Evolutionary conservation across 2,113 vertebrate species (phyloP).

Genomic region (Hyla sarda): DNA sequence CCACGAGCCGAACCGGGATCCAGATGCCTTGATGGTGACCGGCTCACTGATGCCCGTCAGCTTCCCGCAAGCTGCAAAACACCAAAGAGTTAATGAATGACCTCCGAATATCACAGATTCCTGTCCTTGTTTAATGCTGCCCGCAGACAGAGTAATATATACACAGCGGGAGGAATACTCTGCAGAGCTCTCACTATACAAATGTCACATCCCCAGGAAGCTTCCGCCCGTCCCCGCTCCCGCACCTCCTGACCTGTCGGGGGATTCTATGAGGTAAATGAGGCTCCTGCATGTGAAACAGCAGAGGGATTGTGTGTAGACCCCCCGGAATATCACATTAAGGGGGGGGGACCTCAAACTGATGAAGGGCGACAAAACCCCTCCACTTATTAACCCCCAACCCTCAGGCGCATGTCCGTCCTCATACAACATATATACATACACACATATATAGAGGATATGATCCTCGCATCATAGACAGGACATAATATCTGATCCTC

Average conservation of each 20-base stretch:
- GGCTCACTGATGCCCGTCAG: constrained; percentile 95
- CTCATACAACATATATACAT: no score
- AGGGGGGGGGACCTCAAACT: no score
- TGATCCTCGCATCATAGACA: no score
- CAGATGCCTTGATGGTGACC: constrained; percentile 93
- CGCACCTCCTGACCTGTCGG: neutral
- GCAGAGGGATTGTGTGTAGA: neutral
- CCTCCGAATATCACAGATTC: neutral
- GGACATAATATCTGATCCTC: no score
- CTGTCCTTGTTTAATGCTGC: no score
- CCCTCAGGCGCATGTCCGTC: no score
- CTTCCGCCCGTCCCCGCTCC: neutral
- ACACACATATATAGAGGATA: no score
- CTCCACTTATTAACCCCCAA: no score
- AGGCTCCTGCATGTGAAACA: neutral
- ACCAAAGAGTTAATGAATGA: constrained; percentile 41
- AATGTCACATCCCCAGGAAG: neutral
- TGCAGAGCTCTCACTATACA: neutral
- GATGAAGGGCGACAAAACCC: no score
- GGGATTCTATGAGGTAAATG: neutral
- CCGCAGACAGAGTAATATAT: neutral
- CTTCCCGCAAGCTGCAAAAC: constrained; percentile 92
- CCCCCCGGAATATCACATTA: no score
- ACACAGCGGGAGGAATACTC: neutral
- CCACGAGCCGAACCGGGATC: constrained; percentile 96